These are phyloP conservation scores for Urocyon cinereoargenteus DNA, from an alignment of 2,797 vertebrate species.

Conservation along the genomic window DNA sequence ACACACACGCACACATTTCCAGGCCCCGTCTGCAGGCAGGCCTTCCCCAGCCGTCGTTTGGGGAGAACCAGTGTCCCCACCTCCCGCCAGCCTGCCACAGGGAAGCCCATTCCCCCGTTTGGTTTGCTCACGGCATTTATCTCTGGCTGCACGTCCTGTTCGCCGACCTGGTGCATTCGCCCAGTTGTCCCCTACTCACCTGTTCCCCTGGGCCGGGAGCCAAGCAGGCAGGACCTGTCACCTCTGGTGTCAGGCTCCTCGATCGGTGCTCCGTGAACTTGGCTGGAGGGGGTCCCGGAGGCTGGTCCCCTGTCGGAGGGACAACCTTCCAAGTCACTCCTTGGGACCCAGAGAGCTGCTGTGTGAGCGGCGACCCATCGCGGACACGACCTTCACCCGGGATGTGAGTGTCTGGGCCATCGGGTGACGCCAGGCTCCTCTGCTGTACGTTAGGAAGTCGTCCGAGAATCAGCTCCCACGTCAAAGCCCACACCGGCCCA, in stretches of 20 bases:
- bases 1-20: background rate
- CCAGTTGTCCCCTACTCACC: background rate
- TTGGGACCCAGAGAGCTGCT: background rate
- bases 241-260: background rate
- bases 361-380: background rate
- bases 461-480: background rate
- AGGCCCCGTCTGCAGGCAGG: background rate
- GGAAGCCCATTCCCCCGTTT: background rate
- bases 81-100: background rate
- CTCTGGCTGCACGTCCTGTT: fast-evolving
- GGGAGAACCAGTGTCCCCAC: background rate
- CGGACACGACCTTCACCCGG: no score
- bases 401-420: background rate
- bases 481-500: background rate
- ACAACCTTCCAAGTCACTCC: background rate
- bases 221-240: background rate
- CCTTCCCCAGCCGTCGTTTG: no score
- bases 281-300: background rate
- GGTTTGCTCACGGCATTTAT: background rate
- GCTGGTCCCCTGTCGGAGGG: background rate
- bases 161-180: background rate
- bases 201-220: background rate
- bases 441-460: background rate
- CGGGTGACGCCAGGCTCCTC: background rate
- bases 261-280: background rate